phyloP scores from a whole-genome alignment of 2,888 invertebrate genomes.

The Standfussiana lucernea region DNA sequence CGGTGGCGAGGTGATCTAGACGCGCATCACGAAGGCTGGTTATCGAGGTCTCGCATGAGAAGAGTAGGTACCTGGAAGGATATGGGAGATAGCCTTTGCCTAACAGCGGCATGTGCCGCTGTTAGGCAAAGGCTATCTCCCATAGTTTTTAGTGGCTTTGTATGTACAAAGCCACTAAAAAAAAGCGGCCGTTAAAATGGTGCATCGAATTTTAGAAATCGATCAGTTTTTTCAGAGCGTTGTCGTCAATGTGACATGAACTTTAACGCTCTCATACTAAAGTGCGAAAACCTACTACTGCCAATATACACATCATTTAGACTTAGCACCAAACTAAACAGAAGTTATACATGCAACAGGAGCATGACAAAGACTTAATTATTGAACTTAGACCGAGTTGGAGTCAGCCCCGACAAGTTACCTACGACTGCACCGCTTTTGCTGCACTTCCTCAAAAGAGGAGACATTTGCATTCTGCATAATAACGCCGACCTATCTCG shows the following conservation, averaged over 20 bases:
- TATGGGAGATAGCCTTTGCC: too few species aligned
- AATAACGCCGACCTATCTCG: slow-evolving; percentile 27
- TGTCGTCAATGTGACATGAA: background rate
- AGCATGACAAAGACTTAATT: slow-evolving; percentile 59
- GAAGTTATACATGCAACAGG: slow-evolving; percentile 14
- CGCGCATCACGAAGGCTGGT: too few species aligned
- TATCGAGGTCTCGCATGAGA: too few species aligned
- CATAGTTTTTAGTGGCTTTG: too few species aligned
- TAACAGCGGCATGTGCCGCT: too few species aligned
- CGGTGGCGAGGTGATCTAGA: too few species aligned
- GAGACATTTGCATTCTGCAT: slow-evolving; percentile 56
- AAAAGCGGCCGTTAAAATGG: background rate
- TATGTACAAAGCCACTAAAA: too few species aligned
- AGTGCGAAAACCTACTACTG: background rate
- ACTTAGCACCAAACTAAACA: slow-evolving; percentile 4
- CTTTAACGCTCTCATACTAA: background rate
- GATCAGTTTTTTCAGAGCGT: background rate
- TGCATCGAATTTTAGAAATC: background rate
- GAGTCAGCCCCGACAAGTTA: slow-evolving; percentile 46
- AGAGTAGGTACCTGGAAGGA: too few species aligned
- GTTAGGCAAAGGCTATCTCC: too few species aligned
- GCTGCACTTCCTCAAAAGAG: slow-evolving; percentile 47
- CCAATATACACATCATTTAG: slow-evolving; percentile 4
- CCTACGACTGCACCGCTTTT: slow-evolving; percentile 37
- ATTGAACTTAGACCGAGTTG: slow-evolving; percentile 58